phyloP scores from a whole-genome alignment of 2,888 invertebrate species.

The Labia minor region DNA sequence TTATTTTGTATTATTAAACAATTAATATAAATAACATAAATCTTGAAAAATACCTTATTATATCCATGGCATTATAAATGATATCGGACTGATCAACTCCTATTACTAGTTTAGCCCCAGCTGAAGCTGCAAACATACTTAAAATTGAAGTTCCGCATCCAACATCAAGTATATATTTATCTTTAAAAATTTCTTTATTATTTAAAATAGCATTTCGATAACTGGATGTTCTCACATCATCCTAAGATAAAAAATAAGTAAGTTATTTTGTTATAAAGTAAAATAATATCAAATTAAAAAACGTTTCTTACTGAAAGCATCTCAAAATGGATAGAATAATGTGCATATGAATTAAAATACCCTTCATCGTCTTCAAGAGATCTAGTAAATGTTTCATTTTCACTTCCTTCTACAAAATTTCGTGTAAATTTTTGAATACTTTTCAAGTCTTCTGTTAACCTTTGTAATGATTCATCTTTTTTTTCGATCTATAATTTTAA shows the following conservation, averaged over 20 bases:
- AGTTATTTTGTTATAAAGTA: too few relatives aligned
- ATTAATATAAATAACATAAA: neutral
- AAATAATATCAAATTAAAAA: conserved; percentile 18
- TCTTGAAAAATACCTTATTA: conserved; percentile 56
- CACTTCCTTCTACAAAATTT: conserved; percentile 42
- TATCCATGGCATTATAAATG: conserved; percentile 90
- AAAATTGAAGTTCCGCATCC: conserved; percentile 97
- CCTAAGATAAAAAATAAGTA: conserved; percentile 38
- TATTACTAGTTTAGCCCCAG: conserved; percentile 80
- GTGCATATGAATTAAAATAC: conserved; percentile 43
- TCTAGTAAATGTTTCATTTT: conserved; percentile 34
- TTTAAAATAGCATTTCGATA: conserved; percentile 73
- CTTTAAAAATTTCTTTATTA: conserved; percentile 56
- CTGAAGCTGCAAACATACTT: conserved; percentile 94
- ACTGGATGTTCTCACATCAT: conserved; percentile 72
- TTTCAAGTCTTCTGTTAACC: conserved; percentile 48
- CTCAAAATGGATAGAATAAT: conserved; percentile 64
- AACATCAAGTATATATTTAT: conserved; percentile 81
- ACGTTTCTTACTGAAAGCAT: conserved; percentile 71
- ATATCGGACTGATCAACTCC: conserved; percentile 95
- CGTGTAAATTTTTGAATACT: conserved; percentile 51
- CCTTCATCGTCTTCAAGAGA: conserved; percentile 50
- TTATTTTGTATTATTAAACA: conserved; percentile 22
- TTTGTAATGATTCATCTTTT: conserved; percentile 43
- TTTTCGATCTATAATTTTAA: conserved; percentile 21